Percentiles rank a stretch among this genome's conserved stretches.
Evolutionary conservation across 2,113 vertebrate species (phyloP).

Genomic region (Dunckerocampus dactyliophorus): DNA sequence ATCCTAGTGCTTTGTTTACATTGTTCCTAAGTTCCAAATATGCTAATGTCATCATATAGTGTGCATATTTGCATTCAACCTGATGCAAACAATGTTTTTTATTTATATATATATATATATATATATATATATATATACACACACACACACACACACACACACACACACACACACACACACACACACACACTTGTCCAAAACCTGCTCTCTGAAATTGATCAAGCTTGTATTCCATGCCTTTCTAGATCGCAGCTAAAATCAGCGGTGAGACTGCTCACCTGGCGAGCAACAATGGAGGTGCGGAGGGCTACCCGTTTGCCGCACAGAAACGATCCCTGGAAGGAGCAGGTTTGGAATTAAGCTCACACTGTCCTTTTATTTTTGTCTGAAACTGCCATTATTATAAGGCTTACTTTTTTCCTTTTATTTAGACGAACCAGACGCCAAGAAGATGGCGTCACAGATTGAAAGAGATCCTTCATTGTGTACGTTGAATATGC

Average conservation of each 20-base stretch:
- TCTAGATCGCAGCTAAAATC: slow-evolving; percentile 91
- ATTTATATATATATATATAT: too few species aligned
- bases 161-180: too few species aligned
- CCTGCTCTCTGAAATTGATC: not conserved
- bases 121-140: too few species aligned
- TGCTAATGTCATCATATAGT: too few species aligned
- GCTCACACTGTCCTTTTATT: not conserved
- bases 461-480: slow-evolving; percentile 82
- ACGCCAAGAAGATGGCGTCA: slow-evolving; percentile 90
- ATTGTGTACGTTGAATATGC: slow-evolving; percentile 61
- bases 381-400: not conserved
- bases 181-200: too few species aligned
- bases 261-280: slow-evolving; percentile 82
- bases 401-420: slow-evolving; percentile 1
- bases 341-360: slow-evolving; percentile 78
- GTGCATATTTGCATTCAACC: too few species aligned
- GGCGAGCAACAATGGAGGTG: slow-evolving; percentile 82
- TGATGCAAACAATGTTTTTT: too few species aligned
- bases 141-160: too few species aligned
- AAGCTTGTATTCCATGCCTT: slow-evolving; percentile 4
- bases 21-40: too few species aligned
- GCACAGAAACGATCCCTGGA: slow-evolving; percentile 88
- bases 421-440: slow-evolving; percentile 81
- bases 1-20: too few species aligned
- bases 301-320: slow-evolving; percentile 79